These are phyloP conservation scores for Diorhabda carinulata DNA, from an alignment of 1,140 invertebrate species.

Conservation along the genomic window DNA sequence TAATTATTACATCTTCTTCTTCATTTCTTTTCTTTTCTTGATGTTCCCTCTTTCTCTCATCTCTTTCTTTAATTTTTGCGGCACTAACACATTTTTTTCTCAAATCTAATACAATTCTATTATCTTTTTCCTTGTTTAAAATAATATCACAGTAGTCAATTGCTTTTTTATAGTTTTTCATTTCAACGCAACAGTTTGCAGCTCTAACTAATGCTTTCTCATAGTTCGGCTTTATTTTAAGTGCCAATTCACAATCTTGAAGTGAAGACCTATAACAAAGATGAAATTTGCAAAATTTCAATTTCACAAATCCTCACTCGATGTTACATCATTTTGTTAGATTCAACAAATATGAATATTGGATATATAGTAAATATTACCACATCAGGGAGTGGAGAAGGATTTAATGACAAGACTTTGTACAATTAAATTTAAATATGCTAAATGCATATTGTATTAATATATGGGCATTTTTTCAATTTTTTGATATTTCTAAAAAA, in stretches of 20 bases:
- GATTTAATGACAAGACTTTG: no score
- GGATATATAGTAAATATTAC: no score
- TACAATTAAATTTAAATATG: no score
- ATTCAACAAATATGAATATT: no score
- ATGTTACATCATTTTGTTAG: no score
- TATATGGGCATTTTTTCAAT: no score
- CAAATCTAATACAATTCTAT: slow-evolving; percentile 57
- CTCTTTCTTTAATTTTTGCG: slow-evolving; percentile 56
- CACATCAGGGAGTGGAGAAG: no score
- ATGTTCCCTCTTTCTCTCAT: slow-evolving; percentile 58
- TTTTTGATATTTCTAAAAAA: no score
- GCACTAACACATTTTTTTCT: slow-evolving; percentile 58
- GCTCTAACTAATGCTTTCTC: slow-evolving; percentile 74
- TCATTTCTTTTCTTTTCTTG: slow-evolving; percentile 53
- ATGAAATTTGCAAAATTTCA: not conserved
- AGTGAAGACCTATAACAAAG: slow-evolving; percentile 56
- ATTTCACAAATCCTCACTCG: no score
- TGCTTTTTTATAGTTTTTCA: slow-evolving; percentile 69
- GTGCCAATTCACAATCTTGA: slow-evolving; percentile 70
- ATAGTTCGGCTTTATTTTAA: slow-evolving; percentile 75
- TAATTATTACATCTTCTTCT: slow-evolving; percentile 56
- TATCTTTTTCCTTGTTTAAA: slow-evolving; percentile 54
- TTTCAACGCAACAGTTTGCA: slow-evolving; percentile 65
- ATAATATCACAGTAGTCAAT: slow-evolving; percentile 70
- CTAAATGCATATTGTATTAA: no score